A percentile compares a stretch with the other conserved stretches of the same genome.
Evolutionary conservation across 2,888 invertebrate genomes (phyloP).

Genomic region (Scaptomyza caliginosa): DNA sequence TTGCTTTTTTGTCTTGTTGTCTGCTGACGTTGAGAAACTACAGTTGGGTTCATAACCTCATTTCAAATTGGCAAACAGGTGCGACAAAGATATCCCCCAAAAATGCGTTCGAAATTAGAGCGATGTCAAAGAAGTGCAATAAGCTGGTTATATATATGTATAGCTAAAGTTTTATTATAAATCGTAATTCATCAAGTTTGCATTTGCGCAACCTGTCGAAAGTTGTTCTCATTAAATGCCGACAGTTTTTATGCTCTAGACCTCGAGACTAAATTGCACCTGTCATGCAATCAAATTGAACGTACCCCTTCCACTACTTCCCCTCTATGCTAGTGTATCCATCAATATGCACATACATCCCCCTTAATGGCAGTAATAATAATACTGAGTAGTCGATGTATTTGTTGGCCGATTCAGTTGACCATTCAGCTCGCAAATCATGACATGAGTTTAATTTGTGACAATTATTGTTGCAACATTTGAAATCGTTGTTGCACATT

Average conservation of each 20-base stretch:
- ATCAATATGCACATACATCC: constrained; percentile 13
- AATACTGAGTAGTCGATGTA: constrained; percentile 19
- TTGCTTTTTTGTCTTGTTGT: constrained; percentile 16
- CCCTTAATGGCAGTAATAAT: constrained; percentile 3
- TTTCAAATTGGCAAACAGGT: constrained; percentile 73
- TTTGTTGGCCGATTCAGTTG: constrained; percentile 5
- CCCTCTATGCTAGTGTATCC: background rate
- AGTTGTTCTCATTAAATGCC: constrained; percentile 51
- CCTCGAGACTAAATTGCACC: constrained; percentile 72
- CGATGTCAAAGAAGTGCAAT: background rate
- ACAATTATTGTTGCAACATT: constrained; percentile 83
- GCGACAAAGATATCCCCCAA: constrained; percentile 55
- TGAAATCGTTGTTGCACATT: constrained; percentile 51
- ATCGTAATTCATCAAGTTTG: constrained; percentile 43
- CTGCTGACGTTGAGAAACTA: constrained; percentile 57
- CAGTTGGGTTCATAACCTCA: constrained; percentile 79
- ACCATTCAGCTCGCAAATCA: constrained; percentile 69
- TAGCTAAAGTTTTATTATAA: constrained; percentile 4
- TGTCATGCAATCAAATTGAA: constrained; percentile 65
- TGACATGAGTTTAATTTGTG: constrained; percentile 82
- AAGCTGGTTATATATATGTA: background rate
- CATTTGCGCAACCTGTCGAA: constrained; percentile 22
- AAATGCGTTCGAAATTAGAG: constrained; percentile 3
- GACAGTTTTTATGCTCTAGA: constrained; percentile 54
- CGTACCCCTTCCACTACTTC: background rate